These are phyloP conservation scores for Pseudeuparius sepicola DNA, from an alignment of 2,888 invertebrate species.

Conservation along the genomic window DNA sequence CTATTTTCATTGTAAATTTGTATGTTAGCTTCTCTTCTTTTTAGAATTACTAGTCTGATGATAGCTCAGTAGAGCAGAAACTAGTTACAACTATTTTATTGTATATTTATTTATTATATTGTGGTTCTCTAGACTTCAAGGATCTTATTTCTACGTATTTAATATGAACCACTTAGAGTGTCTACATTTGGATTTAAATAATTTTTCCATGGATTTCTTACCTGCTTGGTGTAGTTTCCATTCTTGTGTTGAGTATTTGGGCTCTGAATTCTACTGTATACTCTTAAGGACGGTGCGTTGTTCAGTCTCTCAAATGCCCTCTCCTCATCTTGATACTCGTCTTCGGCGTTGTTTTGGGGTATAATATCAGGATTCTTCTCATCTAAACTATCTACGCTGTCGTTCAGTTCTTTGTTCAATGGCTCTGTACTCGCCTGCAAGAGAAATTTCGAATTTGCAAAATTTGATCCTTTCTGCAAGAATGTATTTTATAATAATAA, in stretches of 20 bases:
- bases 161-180: too few relatives aligned
- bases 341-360: conserved; percentile 45
- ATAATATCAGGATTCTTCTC: conserved; percentile 51
- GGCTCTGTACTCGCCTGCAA: conserved; percentile 38
- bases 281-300: conserved; percentile 38
- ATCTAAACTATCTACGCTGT: conserved; percentile 43
- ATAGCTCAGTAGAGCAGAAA: too few relatives aligned
- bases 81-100: too few relatives aligned
- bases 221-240: conserved; percentile 37
- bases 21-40: too few relatives aligned
- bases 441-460: conserved; percentile 28
- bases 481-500: too few relatives aligned
- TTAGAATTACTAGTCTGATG: too few relatives aligned
- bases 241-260: conserved; percentile 35
- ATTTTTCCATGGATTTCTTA: conserved; percentile 32
- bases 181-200: too few relatives aligned
- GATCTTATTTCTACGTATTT: too few relatives aligned
- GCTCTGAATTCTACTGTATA: conserved; percentile 38
- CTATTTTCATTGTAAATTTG: too few relatives aligned
- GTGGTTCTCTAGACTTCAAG: too few relatives aligned
- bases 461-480: conserved; percentile 1
- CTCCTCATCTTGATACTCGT: conserved; percentile 45
- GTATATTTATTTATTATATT: too few relatives aligned
- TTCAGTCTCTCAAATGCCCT: conserved; percentile 45
- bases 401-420: conserved; percentile 42